These are phyloP conservation scores for Pantelozetes paolii DNA, from an alignment of 2,888 invertebrate species.

Conservation along the genomic window DNA sequence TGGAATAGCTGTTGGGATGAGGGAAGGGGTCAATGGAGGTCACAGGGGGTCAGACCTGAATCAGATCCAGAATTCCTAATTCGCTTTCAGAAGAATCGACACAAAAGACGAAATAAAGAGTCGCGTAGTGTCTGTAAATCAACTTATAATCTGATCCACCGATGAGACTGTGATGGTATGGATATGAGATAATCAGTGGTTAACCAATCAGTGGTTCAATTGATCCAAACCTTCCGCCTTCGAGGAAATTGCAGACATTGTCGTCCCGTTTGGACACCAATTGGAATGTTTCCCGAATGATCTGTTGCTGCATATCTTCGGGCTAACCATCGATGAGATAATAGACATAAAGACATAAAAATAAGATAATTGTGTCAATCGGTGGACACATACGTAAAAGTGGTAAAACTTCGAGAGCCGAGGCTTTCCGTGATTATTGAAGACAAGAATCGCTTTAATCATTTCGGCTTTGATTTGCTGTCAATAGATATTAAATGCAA, in stretches of 20 bases:
- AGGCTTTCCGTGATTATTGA: conserved; percentile 60
- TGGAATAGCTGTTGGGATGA: too few relatives aligned
- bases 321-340: conserved; percentile 60
- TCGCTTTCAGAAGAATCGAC: conserved; percentile 99
- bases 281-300: conserved; percentile 98
- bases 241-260: conserved; percentile 98
- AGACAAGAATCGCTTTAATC: conserved; percentile 60
- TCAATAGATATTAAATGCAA: not conserved
- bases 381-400: conserved; percentile 53
- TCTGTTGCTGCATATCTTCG: conserved; percentile 98
- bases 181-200: not conserved
- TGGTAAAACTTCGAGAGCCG: conserved; percentile 58
- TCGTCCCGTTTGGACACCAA: conserved; percentile 97
- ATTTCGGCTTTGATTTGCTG: conserved; percentile 49
- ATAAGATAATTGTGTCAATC: not conserved
- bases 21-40: not conserved
- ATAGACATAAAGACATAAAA: not conserved
- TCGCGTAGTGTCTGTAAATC: conserved; percentile 97
- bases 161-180: conserved; percentile 66
- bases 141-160: conserved; percentile 97
- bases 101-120: conserved; percentile 97
- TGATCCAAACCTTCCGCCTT: conserved; percentile 79
- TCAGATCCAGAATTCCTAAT: conserved; percentile 92
- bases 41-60: conserved; percentile 59
- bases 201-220: too few relatives aligned